Evolutionary conservation across 2,113 vertebrate genomes (phyloP), one percentile per base, ranked within the genome.

Genomic region (Scalopus aquaticus): DNA sequence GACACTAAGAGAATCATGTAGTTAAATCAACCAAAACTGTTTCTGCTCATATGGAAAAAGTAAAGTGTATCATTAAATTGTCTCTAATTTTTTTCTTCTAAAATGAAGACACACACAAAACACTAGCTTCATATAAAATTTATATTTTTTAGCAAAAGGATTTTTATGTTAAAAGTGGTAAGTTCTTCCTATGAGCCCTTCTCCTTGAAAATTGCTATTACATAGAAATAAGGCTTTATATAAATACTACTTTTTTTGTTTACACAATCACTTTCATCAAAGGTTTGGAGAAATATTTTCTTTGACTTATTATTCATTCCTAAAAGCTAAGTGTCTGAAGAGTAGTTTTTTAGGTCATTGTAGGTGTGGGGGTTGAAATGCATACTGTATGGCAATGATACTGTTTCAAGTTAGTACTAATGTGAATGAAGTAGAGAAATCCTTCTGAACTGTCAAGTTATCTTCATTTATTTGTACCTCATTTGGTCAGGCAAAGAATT

Each of bases 141-240:
- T 88, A 35, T 10, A 26, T 64, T 70, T 90, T 95, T 79, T 76
- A 2, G 19, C 30, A 65, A 88, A 79, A 92, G 1, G 19, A 17
- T 76, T 58, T 88, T 95, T 86, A 81, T 93, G 56, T 92, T 95
- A 64, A 87, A 91, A 70, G 22, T 83, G 78, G 74, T 91, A 62
- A 91, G 16, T 65, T 62, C 9, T 79, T 85, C 16, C 26, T 93
- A 0, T 58, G 9, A 22, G 11, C 56, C 92, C 42, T 81, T 95
- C 9, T 49, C 28, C 17, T 42, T 90, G 83, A 73, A 87, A 80
- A 84, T 83, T 82, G 28, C 46, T 78, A 2, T 72, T 92, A 12
- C 17, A 9, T 87, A 37, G n/a, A 81, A 83, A 78, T 91, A 49
- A 69, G 37, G 4, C 17, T 62, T 86, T 95, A 8, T 28, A 19